Evolutionary conservation across 2,888 invertebrate genomes (phyloP).

Genomic region (Macrosiphum euphorbiae): DNA sequence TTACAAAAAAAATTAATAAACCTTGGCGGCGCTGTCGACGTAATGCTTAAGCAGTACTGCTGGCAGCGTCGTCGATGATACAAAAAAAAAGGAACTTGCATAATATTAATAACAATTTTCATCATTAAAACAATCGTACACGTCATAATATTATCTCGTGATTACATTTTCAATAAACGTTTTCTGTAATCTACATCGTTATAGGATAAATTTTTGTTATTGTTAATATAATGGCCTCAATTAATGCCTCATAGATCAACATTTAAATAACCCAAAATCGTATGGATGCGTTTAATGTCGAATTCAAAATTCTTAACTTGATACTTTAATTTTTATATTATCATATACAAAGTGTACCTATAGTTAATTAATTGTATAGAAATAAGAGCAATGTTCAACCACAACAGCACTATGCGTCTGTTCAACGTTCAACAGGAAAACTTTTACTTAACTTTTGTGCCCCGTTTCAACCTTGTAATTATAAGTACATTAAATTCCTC

Average conservation of each 20-base stretch:
- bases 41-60: too few species aligned
- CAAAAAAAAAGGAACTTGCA: neutral
- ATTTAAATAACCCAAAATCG: neutral
- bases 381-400: neutral
- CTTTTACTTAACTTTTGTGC: slow-evolving; percentile 41
- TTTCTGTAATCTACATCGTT: neutral
- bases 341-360: neutral
- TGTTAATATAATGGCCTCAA: neutral
- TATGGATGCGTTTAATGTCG: neutral
- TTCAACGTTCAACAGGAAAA: slow-evolving; percentile 17
- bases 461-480: slow-evolving; percentile 24
- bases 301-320: neutral
- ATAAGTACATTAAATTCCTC: slow-evolving; percentile 20
- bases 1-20: too few species aligned
- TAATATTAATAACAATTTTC: neutral
- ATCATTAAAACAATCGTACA: neutral
- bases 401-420: neutral
- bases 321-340: neutral
- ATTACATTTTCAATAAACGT: neutral
- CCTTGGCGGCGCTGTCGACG: too few species aligned
- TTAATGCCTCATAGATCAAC: neutral
- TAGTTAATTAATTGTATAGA: neutral
- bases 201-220: neutral
- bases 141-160: neutral
- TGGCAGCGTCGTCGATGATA: too few species aligned